A percentile compares a stretch with the other conserved stretches of the same genome.
phyloP scores from a whole-genome alignment of 2,797 vertebrate species.

The Salmo trutta region DNA sequence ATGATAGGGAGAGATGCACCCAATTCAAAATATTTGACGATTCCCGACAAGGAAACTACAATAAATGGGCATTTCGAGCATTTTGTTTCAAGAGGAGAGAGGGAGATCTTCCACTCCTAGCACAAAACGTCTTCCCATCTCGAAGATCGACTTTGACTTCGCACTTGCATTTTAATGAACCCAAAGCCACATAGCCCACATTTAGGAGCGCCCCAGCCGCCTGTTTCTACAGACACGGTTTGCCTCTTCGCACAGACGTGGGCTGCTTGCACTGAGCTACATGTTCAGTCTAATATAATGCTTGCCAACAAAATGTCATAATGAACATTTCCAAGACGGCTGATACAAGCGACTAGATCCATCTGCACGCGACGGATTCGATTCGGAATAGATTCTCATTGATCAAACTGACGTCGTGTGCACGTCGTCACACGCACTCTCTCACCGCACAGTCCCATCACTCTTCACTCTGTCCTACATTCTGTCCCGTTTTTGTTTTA shows the following conservation, averaged over 20 bases:
- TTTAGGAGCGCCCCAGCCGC: neutral
- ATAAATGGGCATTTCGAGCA: neutral
- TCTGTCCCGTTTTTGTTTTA: neutral
- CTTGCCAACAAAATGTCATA: neutral
- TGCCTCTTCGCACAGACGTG: conserved; percentile 1
- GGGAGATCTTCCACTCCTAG: neutral
- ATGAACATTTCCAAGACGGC: conserved; percentile 3
- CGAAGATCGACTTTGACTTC: neutral
- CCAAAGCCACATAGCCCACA: neutral
- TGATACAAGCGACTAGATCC: neutral
- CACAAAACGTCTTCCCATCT: neutral
- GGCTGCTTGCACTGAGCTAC: neutral
- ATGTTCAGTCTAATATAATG: neutral
- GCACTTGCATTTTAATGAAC: conserved; percentile 1
- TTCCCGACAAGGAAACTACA: neutral
- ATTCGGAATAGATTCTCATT: neutral
- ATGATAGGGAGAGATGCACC: neutral
- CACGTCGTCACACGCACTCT: neutral
- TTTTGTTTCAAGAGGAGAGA: neutral
- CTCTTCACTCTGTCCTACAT: neutral
- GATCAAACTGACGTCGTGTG: conserved; percentile 5
- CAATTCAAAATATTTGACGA: neutral
- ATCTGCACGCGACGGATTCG: neutral
- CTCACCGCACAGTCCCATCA: neutral
- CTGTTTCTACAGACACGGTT: conserved; percentile 3